A percentile compares a stretch with the other conserved stretches of the same genome.
Evolutionary conservation across 2,113 vertebrate genomes (phyloP).

Genomic region (Pelvicachromis taeniatus): DNA sequence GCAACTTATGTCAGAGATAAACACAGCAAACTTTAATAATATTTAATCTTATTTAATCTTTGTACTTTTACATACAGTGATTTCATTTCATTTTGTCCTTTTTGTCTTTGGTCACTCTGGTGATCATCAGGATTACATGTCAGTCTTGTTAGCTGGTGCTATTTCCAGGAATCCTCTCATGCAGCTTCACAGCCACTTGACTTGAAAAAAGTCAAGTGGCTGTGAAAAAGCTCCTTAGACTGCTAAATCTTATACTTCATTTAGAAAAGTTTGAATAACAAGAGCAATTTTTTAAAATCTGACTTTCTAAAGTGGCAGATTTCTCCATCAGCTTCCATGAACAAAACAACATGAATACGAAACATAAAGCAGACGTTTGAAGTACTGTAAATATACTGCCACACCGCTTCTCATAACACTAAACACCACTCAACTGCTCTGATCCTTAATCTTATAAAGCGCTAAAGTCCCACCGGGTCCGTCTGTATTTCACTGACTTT

Average conservation of each 20-base stretch:
- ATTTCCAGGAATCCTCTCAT: background rate
- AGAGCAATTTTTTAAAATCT: background rate
- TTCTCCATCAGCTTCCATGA: background rate
- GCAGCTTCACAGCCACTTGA: background rate
- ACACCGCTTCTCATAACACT: background rate
- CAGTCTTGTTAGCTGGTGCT: background rate
- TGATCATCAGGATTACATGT: background rate
- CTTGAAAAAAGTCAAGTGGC: too few species aligned
- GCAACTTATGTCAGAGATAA: slow-evolving; percentile 28
- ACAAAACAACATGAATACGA: background rate
- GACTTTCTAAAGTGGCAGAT: background rate
- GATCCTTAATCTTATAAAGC: background rate
- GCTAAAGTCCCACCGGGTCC: background rate
- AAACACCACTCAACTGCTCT: background rate
- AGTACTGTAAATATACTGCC: background rate
- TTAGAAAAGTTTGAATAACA: background rate
- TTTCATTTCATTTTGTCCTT: background rate
- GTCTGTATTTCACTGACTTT: background rate
- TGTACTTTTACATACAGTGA: background rate
- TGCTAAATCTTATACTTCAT: background rate
- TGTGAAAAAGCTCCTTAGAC: too few species aligned
- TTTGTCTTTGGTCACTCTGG: background rate
- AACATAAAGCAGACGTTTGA: background rate
- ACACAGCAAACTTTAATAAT: background rate
- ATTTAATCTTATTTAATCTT: background rate